These are phyloP conservation scores for Microtus richardsoni DNA, from an alignment of 2,113 vertebrate genomes.

Conservation along the genomic window DNA sequence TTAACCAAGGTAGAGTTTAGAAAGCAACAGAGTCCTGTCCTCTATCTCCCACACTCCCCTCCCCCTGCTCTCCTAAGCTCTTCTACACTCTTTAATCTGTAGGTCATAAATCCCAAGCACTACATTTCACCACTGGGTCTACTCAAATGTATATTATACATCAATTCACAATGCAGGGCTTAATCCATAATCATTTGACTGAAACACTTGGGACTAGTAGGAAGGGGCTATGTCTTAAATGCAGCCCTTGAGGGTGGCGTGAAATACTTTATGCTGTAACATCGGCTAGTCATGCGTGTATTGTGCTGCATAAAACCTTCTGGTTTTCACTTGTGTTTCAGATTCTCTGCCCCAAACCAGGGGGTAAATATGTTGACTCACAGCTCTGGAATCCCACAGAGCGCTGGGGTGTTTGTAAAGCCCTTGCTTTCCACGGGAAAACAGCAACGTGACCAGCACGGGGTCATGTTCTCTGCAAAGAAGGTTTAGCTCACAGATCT, in stretches of 20 bases:
- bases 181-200: not conserved
- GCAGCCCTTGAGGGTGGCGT: not conserved
- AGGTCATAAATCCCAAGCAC: not conserved
- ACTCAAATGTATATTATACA: not conserved
- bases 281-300: not conserved
- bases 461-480: not conserved
- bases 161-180: not conserved
- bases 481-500: not conserved
- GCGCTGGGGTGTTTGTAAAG: not conserved
- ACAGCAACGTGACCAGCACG: not conserved
- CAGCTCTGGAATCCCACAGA: not conserved
- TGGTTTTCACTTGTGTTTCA: not conserved
- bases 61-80: not conserved
- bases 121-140: accelerated
- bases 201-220: not conserved
- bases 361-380: not conserved
- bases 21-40: accelerated
- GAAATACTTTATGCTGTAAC: not conserved
- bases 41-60: not conserved
- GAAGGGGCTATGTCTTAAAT: accelerated
- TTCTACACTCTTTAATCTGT: not conserved
- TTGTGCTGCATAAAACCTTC: not conserved
- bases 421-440: not conserved
- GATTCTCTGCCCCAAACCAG: not conserved
- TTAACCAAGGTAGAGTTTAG: not conserved